Base-by-base conservation (phyloP, 2,888 invertebrate genomes). In the Melipona beecheii region DNA sequence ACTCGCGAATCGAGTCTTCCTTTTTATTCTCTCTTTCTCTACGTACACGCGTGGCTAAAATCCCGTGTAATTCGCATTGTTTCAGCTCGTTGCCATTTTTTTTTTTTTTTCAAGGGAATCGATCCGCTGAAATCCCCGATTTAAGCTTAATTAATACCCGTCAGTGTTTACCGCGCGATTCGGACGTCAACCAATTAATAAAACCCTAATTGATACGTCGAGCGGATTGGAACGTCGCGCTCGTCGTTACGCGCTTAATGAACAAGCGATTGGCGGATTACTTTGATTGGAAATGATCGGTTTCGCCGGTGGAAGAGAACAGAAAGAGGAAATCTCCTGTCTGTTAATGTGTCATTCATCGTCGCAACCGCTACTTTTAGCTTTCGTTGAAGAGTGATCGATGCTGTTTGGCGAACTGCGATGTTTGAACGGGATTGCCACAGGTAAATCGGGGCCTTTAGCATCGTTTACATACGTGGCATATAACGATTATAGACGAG, bases 141-240 rank as follows among this genome's bases (percentile, higher is more conserved):
- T 84, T 72, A 75, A 73, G 69, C 79, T 78, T 79, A 84, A 84
- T 84, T 79, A 75, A 75, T 78, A 73, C 49, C 49, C 58, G n/a
- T n/a, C 75, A n/a, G 62, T 71, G 83, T 74, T 75, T 78, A 64
- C 27, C 75, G 68, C 31, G 52, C 64, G 49, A 75, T 72, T 36
- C 72, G 68, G 68, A 75, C 69, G 84, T 84, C 84, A 73, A 73
- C 75, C 11, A 65, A 64, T 75, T 79, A 73, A 84, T 75, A 69
- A 84, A 84, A 70, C 64, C 58, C 17, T 75, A 72, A 78, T 69
- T 75, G 84, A 75, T 58, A 73, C 11, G 60, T 72, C 68, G 66
- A 62, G n/a, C 64, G 68, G 58, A 27, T 24, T 31, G 70, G 36
- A 15, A 17, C 71, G 36, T 36, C 58, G 27, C 2, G 60, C 75